Conservation (phyloP, 2,113 vertebrate genomes). For the Ivindomyrus marchei region DNA sequence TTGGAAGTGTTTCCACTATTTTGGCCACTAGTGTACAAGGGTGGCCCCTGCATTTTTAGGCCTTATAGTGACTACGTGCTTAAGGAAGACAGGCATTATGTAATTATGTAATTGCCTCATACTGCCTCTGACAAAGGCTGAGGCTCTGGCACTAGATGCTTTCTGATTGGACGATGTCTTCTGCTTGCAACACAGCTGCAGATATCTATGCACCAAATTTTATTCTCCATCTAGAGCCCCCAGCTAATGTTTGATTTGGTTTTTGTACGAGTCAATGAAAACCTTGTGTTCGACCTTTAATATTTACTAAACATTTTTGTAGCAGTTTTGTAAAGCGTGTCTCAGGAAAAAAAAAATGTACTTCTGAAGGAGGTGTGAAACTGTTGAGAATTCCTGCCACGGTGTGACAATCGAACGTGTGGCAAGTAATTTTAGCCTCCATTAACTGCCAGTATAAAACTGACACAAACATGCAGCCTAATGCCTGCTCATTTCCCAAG, state of each 20-base stretch:
- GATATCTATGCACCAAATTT: background rate
- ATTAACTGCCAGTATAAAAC: constrained; percentile 7
- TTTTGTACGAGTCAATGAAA: background rate
- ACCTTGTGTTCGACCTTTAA: constrained; percentile 12
- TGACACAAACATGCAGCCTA: background rate
- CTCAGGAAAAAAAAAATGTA: background rate
- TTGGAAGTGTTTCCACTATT: background rate
- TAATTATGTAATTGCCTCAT: background rate
- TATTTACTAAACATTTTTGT: constrained; percentile 19
- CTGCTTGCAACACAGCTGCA: background rate
- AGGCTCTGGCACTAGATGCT: background rate
- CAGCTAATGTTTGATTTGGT: background rate
- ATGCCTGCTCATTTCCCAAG: background rate
- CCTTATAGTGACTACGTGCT: background rate
- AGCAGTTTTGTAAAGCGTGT: constrained; percentile 1
- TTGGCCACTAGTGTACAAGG: background rate
- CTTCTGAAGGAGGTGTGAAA: constrained; percentile 7
- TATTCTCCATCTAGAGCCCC: background rate
- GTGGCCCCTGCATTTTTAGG: background rate
- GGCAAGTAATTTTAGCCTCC: constrained; percentile 9
- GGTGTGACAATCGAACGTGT: background rate
- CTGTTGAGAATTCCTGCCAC: background rate
- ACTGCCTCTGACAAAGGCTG: background rate
- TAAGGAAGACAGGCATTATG: background rate
- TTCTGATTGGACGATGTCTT: background rate